A percentile compares a stretch with the other conserved stretches of the same genome.
Evolutionary conservation across 2,888 invertebrate species (phyloP).

Genomic region (Troides helena): DNA sequence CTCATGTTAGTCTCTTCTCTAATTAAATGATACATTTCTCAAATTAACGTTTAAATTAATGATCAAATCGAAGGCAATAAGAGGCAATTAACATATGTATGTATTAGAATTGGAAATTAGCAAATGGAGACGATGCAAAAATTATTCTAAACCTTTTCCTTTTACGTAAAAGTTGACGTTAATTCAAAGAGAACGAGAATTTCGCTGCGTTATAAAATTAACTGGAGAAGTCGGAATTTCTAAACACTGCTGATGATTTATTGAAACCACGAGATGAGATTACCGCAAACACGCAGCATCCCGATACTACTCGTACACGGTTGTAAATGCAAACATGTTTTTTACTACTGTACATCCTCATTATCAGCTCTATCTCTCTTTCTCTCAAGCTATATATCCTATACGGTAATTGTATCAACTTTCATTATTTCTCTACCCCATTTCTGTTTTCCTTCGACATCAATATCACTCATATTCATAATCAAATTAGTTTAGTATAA

Average conservation of each 20-base stretch:
- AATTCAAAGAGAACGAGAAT: constrained; percentile 9
- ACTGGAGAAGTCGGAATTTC: constrained; percentile 16
- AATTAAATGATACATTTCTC: not conserved
- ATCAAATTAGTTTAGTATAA: not conserved
- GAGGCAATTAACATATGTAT: not conserved
- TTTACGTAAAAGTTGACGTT: constrained; percentile 1
- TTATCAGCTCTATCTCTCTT: too few species aligned
- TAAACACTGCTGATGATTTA: constrained; percentile 13
- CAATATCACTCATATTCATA: not conserved
- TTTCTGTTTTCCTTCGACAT: too few species aligned
- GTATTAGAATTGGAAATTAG: not conserved
- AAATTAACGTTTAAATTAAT: not conserved
- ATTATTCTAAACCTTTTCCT: not conserved
- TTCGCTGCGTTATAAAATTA: constrained; percentile 12
- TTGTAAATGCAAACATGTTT: not conserved
- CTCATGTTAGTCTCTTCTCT: not conserved
- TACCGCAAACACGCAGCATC: not conserved
- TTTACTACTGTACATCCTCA: too few species aligned
- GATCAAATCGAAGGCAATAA: not conserved
- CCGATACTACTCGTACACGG: not conserved
- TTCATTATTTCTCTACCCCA: too few species aligned
- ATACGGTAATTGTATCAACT: too few species aligned
- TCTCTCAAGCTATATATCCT: too few species aligned
- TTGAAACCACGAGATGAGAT: constrained; percentile 22
- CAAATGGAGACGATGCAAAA: not conserved